Evolutionary conservation across 2,888 invertebrate species (phyloP).

Genomic region (Anoncus sp.): DNA sequence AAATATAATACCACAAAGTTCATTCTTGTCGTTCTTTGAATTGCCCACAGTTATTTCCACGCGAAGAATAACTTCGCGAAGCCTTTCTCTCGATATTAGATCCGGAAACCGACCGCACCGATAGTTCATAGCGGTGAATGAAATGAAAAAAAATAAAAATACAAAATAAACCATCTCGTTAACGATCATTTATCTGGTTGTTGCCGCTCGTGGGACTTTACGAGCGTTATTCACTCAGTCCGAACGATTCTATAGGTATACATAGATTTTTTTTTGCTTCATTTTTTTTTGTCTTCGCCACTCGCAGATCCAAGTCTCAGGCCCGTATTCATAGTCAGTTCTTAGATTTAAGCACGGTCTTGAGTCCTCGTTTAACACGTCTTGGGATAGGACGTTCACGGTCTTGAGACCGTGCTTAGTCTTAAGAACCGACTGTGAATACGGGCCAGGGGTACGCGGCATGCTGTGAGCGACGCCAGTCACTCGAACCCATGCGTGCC

Average conservation of each 20-base stretch:
- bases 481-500: no score
- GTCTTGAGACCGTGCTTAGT: no score
- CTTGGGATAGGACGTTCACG: no score
- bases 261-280: no score
- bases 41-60: constrained; percentile 6
- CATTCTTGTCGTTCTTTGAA: constrained; percentile 15
- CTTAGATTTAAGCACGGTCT: no score
- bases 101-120: constrained; percentile 41
- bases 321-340: no score
- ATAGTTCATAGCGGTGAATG: constrained; percentile 24
- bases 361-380: no score
- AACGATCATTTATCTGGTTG: constrained; percentile 38
- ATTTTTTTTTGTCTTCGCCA: background rate
- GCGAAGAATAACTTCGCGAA: constrained; percentile 19
- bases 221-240: constrained; percentile 22
- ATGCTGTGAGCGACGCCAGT: no score
- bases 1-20: constrained; percentile 5
- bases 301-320: no score
- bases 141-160: constrained; percentile 1
- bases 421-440: no score
- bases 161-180: constrained; percentile 21
- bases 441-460: no score
- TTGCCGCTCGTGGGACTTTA: constrained; percentile 38
- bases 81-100: constrained; percentile 41
- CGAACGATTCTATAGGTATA: background rate